phyloP scores from a whole-genome alignment of 2,113 vertebrate species.

The Leptobrachium ailaonicum region DNA sequence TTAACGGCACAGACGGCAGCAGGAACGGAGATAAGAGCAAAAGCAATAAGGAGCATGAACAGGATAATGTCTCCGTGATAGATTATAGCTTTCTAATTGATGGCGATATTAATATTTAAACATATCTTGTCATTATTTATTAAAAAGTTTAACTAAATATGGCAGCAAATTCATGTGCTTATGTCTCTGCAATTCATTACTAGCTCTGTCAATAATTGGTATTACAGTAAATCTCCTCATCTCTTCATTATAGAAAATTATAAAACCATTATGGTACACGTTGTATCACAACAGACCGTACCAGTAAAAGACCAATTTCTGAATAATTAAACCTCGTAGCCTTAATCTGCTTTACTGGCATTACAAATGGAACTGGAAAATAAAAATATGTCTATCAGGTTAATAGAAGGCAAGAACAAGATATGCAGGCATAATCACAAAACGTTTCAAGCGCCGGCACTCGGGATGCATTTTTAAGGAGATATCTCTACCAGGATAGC shows the following conservation, averaged over 20 bases:
- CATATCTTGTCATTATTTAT: conserved; percentile 50
- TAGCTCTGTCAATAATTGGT: conserved; percentile 44
- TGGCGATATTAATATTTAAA: conserved; percentile 48
- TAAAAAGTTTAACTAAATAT: conserved; percentile 51
- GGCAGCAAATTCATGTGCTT: conserved; percentile 34
- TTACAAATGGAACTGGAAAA: not conserved
- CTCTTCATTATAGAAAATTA: conserved; percentile 43
- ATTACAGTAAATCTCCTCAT: conserved; percentile 47
- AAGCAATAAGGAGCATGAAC: conserved; percentile 9
- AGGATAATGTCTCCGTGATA: conserved; percentile 49
- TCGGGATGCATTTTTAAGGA: no score
- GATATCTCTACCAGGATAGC: no score
- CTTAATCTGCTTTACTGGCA: not conserved
- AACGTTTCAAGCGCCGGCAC: no score
- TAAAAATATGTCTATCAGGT: not conserved
- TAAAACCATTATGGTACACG: conserved; percentile 26
- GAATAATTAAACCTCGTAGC: not conserved
- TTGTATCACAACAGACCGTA: not conserved
- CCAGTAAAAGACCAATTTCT: not conserved
- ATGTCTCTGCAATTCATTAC: conserved; percentile 47
- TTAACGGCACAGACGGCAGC: conserved; percentile 24
- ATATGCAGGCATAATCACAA: no score
- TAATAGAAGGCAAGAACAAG: not conserved
- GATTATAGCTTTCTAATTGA: conserved; percentile 51
- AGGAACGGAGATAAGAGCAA: conserved; percentile 28